Percentiles rank a stretch among this genome's conserved stretches.
Evolutionary conservation across 2,797 vertebrate species (phyloP).

Genomic region (Picus viridis): DNA sequence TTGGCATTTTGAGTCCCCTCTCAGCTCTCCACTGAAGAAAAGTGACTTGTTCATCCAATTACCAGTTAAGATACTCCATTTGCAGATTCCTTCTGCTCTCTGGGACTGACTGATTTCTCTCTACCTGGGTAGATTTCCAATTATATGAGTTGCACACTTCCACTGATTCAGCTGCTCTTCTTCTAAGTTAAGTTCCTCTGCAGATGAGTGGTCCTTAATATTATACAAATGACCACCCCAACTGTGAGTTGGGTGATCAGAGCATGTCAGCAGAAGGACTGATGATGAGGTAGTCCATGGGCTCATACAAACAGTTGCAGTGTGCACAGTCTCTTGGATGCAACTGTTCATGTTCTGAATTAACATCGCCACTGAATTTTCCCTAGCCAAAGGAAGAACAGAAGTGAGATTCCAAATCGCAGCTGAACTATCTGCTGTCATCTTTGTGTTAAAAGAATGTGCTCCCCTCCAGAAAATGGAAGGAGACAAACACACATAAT

Average conservation of each 20-base stretch:
- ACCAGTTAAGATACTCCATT: not conserved
- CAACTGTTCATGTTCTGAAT: not conserved
- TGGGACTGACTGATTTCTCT: not conserved
- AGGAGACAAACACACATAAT: not conserved
- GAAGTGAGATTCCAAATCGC: not conserved
- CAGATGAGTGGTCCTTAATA: not conserved
- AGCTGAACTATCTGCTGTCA: not conserved
- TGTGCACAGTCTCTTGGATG: not conserved
- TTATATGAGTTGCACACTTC: not conserved
- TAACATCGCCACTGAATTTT: not conserved
- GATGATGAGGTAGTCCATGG: not conserved
- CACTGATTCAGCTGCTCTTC: not conserved
- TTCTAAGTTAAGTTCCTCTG: not conserved
- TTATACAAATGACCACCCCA: not conserved
- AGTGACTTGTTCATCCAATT: not conserved
- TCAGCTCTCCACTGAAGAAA: not conserved
- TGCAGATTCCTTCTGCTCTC: not conserved
- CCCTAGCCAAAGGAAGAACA: not conserved
- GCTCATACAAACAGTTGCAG: not conserved
- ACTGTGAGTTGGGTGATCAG: not conserved
- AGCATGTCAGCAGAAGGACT: not conserved
- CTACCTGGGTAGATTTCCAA: not conserved
- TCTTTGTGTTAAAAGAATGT: not conserved
- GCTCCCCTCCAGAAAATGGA: not conserved
- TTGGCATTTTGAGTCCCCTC: not conserved